phyloP scores from a whole-genome alignment of 1,140 invertebrate species.

The Pseudomyrmex concolor region DNA sequence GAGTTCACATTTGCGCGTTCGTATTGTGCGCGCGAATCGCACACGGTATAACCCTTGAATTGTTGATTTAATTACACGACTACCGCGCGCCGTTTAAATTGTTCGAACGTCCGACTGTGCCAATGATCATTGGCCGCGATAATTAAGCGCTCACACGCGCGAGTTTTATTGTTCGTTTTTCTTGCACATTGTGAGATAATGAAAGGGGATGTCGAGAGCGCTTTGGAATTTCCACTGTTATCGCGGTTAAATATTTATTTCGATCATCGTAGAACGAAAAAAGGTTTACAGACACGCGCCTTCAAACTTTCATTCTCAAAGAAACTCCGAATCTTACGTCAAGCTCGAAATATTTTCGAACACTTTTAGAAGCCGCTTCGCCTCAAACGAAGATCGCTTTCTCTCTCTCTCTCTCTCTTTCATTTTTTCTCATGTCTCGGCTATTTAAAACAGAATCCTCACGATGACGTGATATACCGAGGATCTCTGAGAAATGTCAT shows the following conservation, averaged over 20 bases:
- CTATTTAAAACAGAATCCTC: background rate
- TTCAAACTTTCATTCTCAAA: no score
- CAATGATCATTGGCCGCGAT: slow-evolving; percentile 4
- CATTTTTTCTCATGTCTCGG: background rate
- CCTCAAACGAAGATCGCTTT: background rate
- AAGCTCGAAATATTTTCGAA: background rate
- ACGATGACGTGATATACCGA: background rate
- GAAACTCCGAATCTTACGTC: slow-evolving; percentile 2
- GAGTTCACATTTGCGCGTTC: background rate
- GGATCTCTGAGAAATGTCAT: no score
- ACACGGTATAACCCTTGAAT: slow-evolving; percentile 34
- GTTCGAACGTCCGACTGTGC: slow-evolving; percentile 11
- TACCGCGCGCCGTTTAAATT: slow-evolving; percentile 30
- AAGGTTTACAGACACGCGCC: no score
- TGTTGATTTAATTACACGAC: slow-evolving; percentile 48
- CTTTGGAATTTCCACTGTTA: slow-evolving; percentile 13
- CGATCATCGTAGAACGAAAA: no score
- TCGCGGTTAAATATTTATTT: slow-evolving; percentile 9
- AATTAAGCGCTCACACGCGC: slow-evolving; percentile 42
- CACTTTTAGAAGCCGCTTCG: background rate
- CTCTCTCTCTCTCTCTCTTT: no score
- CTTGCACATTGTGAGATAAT: slow-evolving; percentile 40
- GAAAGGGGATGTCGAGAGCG: background rate
- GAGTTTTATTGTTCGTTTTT: slow-evolving; percentile 42
- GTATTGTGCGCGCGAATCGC: background rate